These are phyloP conservation scores for Scelioninae gen. 1 DNA, from an alignment of 2,888 invertebrate species.

Conservation along the genomic window DNA sequence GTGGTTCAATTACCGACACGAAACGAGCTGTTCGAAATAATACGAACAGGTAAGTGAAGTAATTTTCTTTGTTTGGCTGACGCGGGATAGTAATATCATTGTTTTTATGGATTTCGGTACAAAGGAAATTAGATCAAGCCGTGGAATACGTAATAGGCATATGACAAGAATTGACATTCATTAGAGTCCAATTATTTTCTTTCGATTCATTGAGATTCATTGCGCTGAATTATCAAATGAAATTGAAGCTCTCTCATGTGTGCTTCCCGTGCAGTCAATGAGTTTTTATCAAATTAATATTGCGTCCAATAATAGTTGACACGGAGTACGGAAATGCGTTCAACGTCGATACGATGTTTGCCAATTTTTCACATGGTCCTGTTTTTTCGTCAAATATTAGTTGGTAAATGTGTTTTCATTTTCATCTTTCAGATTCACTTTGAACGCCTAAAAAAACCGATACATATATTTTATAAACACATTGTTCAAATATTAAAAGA, in stretches of 20 bases:
- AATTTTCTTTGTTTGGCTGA: conserved; percentile 59
- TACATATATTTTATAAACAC: too few relatives aligned
- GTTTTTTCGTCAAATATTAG: conserved; percentile 23
- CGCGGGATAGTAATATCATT: conserved; percentile 43
- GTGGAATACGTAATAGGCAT: conserved; percentile 59
- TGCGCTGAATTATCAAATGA: conserved; percentile 58
- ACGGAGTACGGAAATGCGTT: conserved; percentile 11
- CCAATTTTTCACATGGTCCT: not conserved
- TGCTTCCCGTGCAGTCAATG: conserved; percentile 30
- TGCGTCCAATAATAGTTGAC: conserved; percentile 32
- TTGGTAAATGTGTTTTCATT: conserved; percentile 11
- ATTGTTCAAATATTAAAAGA: not conserved
- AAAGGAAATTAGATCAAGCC: conserved; percentile 61
- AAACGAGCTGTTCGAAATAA: conserved; percentile 42
- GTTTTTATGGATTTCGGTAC: conserved; percentile 53
- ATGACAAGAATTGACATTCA: conserved; percentile 74
- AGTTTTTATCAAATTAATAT: conserved; percentile 56
- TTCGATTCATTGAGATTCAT: conserved; percentile 73
- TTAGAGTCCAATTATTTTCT: conserved; percentile 81
- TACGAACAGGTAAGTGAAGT: conserved; percentile 40
- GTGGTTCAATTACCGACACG: conserved; percentile 35
- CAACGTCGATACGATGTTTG: conserved; percentile 17
- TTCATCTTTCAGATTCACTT: not conserved
- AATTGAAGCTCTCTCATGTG: conserved; percentile 51
- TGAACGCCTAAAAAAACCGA: too few relatives aligned